phyloP scores from a whole-genome alignment of 2,113 vertebrate species.

The Oreocharis arfaki region DNA sequence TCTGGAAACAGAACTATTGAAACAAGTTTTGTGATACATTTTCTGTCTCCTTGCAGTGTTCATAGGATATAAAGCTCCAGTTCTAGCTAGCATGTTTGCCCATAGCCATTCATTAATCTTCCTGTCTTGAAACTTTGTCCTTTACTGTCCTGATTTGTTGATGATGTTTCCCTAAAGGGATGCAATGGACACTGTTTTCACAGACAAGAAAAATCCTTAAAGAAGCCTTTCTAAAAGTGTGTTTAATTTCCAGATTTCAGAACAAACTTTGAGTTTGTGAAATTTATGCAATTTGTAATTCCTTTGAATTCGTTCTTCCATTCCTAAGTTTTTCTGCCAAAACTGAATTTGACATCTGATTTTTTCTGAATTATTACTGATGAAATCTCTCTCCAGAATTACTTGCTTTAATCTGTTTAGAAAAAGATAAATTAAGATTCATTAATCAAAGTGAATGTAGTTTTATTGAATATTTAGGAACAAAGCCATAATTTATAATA shows the following conservation, averaged over 20 bases:
- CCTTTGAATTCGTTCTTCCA: background rate
- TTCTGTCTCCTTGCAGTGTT: background rate
- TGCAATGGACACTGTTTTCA: background rate
- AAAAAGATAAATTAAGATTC: background rate
- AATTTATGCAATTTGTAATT: background rate
- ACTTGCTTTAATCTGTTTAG: background rate
- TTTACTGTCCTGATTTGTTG: background rate
- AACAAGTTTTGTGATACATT: background rate
- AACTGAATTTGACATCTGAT: background rate
- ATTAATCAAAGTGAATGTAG: background rate
- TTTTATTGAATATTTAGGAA: constrained; percentile 8
- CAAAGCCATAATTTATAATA: background rate
- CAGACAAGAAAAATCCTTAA: background rate
- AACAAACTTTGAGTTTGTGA: background rate
- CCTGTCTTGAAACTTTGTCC: background rate
- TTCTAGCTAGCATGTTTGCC: background rate
- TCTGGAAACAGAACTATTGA: background rate
- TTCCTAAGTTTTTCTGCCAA: background rate
- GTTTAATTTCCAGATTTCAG: background rate
- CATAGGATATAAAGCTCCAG: background rate
- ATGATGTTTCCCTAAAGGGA: background rate
- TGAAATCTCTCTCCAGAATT: background rate
- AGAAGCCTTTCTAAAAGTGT: background rate
- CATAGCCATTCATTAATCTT: background rate
- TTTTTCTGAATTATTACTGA: background rate